phyloP scores from a whole-genome alignment of 2,797 vertebrate species.

The Aratinga solstitialis region DNA sequence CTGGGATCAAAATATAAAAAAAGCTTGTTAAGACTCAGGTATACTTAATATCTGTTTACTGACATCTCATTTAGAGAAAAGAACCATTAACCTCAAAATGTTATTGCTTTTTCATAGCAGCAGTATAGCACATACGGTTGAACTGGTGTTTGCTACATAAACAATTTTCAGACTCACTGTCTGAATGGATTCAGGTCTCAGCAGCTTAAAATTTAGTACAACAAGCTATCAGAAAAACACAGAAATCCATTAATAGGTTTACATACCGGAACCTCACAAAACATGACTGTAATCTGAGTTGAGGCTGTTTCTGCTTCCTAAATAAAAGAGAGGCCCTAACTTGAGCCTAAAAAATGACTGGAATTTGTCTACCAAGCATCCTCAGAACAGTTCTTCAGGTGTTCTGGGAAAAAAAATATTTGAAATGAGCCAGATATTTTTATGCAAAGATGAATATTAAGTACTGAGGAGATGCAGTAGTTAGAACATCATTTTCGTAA shows the following conservation, averaged over 20 bases:
- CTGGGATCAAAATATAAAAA: conserved; percentile 38
- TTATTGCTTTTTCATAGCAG: neutral
- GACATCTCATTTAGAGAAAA: conserved; percentile 26
- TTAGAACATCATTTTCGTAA: conserved; percentile 57
- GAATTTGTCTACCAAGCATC: neutral
- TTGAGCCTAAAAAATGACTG: neutral
- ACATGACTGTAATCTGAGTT: neutral
- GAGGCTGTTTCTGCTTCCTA: neutral
- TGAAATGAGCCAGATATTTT: conserved; percentile 19
- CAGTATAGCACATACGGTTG: neutral
- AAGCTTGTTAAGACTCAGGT: neutral
- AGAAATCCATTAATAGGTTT: neutral
- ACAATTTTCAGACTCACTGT: neutral
- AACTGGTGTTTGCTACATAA: neutral
- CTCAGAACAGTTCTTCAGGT: neutral
- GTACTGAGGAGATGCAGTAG: conserved; percentile 47
- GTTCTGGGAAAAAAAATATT: neutral
- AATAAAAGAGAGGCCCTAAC: neutral
- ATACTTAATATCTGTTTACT: conserved; percentile 25
- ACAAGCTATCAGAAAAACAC: neutral
- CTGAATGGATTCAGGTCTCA: neutral
- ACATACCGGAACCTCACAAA: neutral
- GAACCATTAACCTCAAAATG: conserved; percentile 24
- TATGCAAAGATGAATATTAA: conserved; percentile 28
- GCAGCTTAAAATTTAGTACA: neutral